phyloP scores from a whole-genome alignment of 2,888 invertebrate species.

The Dolichomitus sp. region DNA sequence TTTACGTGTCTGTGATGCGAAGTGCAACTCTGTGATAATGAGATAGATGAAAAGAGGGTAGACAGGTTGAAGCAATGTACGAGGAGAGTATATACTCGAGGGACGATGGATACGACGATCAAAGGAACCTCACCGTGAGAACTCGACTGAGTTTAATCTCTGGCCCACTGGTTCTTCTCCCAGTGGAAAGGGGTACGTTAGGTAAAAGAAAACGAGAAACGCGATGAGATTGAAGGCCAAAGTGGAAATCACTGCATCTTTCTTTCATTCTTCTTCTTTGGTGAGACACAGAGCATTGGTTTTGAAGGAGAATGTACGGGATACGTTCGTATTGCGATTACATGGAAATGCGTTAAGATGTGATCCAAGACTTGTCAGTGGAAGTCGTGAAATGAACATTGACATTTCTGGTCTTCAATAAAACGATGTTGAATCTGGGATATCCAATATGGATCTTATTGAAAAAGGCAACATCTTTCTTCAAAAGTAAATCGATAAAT shows the following conservation, averaged over 20 bases:
- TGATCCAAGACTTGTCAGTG: not conserved
- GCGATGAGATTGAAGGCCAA: conserved; percentile 10
- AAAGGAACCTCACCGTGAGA: conserved; percentile 36
- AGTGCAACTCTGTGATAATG: conserved; percentile 15
- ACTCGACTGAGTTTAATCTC: conserved; percentile 37
- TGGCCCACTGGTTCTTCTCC: conserved; percentile 22
- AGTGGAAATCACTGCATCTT: conserved; percentile 19
- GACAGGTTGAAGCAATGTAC: not conserved
- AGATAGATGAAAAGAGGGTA: conserved; percentile 9
- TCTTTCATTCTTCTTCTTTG: not conserved
- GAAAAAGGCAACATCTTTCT: not conserved
- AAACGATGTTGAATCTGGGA: not conserved
- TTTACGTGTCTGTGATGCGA: not conserved
- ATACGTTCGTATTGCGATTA: not conserved
- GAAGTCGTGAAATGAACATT: not conserved
- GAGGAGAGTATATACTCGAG: conserved; percentile 27
- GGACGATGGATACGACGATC: conserved; percentile 39
- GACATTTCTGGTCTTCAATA: not conserved
- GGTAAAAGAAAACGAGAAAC: not conserved
- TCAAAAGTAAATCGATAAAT: not conserved
- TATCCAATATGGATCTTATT: not conserved
- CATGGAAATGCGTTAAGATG: not conserved
- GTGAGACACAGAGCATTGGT: not conserved
- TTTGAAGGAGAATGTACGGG: not conserved
- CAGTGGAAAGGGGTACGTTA: not conserved